These are phyloP conservation scores for Toxotes lorentzi DNA, from an alignment of 2,797 vertebrate species.

Conservation along the genomic window DNA sequence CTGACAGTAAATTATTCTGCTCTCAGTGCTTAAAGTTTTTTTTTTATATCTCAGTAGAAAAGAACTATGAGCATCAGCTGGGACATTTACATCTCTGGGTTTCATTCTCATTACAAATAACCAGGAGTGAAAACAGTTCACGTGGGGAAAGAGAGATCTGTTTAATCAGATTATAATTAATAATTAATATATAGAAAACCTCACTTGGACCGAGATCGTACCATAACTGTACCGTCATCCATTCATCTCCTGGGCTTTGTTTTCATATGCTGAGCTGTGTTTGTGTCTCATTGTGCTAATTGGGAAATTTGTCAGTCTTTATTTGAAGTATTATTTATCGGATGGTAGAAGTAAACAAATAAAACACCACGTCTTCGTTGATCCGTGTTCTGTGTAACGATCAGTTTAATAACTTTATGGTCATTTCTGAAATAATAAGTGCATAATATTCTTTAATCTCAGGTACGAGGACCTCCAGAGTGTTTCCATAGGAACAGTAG, in stretches of 20 bases:
- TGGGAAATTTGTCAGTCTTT: not conserved
- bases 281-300: not conserved
- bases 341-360: not conserved
- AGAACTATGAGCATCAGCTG: not conserved
- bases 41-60: not conserved
- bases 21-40: not conserved
- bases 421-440: not conserved
- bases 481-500: constrained; percentile 72
- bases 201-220: not conserved
- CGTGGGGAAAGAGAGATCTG: not conserved
- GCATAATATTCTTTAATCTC: not conserved
- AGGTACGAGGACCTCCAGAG: constrained; percentile 83
- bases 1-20: not conserved
- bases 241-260: not conserved
- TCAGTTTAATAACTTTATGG: not conserved
- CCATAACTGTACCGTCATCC: not conserved
- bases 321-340: not conserved
- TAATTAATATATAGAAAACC: not conserved
- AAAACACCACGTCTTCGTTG: not conserved
- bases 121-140: not conserved
- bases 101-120: not conserved
- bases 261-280: not conserved
- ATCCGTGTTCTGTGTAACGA: too few species aligned
- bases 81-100: not conserved
- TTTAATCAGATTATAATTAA: not conserved